phyloP scores from a whole-genome alignment of 2,888 invertebrate species.

The Volucella bombylans region DNA sequence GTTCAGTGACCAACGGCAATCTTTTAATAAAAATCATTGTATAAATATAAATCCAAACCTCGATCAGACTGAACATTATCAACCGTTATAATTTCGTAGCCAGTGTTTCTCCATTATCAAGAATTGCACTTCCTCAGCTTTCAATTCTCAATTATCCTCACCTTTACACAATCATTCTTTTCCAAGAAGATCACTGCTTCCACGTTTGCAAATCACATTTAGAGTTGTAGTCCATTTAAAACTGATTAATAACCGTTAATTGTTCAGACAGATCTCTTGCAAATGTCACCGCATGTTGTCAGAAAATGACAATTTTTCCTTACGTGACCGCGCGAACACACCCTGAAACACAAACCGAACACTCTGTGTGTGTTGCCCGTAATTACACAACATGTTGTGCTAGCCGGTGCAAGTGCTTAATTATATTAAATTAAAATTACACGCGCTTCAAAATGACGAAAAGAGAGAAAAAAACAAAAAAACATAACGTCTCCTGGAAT shows the following conservation, averaged over 20 bases:
- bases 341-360: constrained; percentile 15
- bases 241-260: constrained; percentile 68
- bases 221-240: constrained; percentile 61
- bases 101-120: too few relatives aligned
- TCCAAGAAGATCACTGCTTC: constrained; percentile 19
- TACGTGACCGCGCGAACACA: neutral
- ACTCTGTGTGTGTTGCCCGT: constrained; percentile 36
- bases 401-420: constrained; percentile 72
- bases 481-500: constrained; percentile 58
- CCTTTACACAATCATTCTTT: too few relatives aligned
- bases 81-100: too few relatives aligned
- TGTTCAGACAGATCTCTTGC: constrained; percentile 64
- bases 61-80: too few relatives aligned
- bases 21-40: too few relatives aligned
- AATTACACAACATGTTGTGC: constrained; percentile 62
- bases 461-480: too few relatives aligned
- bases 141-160: too few relatives aligned
- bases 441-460: constrained; percentile 1
- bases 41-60: too few relatives aligned
- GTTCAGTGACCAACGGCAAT: too few relatives aligned
- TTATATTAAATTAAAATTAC: constrained; percentile 74
- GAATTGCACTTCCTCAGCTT: too few relatives aligned
- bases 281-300: constrained; percentile 59
- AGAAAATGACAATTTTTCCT: constrained; percentile 51
- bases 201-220: constrained; percentile 48